Base-by-base conservation (phyloP, 2,797 vertebrate genomes). In the Crax fasciolata region DNA sequence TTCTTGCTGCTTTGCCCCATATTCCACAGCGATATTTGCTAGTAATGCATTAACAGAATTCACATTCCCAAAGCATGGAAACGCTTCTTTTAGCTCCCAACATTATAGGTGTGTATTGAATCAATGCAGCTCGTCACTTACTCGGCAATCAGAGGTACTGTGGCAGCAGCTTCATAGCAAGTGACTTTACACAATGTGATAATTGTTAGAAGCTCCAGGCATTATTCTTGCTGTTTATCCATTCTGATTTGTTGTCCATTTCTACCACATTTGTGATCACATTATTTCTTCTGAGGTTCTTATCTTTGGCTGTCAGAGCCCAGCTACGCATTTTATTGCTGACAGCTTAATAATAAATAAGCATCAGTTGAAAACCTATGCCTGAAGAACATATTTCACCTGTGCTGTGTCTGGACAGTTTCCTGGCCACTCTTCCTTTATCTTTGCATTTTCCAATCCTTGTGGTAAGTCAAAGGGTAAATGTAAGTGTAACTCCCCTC, bases 21-120 rank as follows among this genome's bases (percentile, higher is more conserved):
- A 80, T 81, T 80, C 58, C 1, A 1, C 6, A 2, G 61, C 43
- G 62, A 14, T 58, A 74, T 75, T 76, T 90, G 58, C 87, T 84
- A 38, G 93, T 92, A 89, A 87, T 54, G 39, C 54, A 95, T 96
- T 93, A 96, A 93, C 87, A 94, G 89, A 92, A 91, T n/a, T 65
- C 72, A 81, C 72, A 68, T 89, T 91, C 87, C 78, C 39, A 75
- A 89, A 71, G 88, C 63, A 75, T 28, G 51, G 70, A 90, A 94
- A 70, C 30, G 28, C 51, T 72, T 87, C 75, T 76, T 89, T 89
- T 65, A 84, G 73, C 62, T 88, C 67, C 74, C 11, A 7, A 58
- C 23, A 1, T 80, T 68, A 48, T 13, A 68, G 78, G 78, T 0
- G 0, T 90, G 71, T 62, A 87, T 91, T 81, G 73, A 78, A 84